These are phyloP conservation scores for Campylorhamphus procurvoides DNA, from an alignment of 2,113 vertebrate genomes.

Conservation along the genomic window DNA sequence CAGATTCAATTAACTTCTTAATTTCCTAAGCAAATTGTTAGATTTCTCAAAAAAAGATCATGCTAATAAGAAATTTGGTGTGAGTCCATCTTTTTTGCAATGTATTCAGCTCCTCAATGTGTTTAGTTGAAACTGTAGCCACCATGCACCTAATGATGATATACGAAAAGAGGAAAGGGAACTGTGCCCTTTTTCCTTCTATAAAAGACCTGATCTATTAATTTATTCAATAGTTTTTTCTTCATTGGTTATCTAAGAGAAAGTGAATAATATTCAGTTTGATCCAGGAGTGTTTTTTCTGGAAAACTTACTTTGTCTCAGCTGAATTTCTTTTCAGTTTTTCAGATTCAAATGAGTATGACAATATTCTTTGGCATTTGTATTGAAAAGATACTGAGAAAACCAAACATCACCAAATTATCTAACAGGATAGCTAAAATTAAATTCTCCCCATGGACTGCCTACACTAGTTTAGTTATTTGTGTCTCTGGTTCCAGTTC, in stretches of 20 bases:
- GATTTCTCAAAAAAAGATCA: background rate
- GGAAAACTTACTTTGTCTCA: background rate
- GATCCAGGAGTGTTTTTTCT: background rate
- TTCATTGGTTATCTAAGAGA: background rate
- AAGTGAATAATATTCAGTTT: background rate
- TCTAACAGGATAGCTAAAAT: background rate
- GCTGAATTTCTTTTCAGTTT: background rate
- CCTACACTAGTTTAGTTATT: background rate
- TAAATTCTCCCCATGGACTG: background rate
- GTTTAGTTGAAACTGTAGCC: background rate
- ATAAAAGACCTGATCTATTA: background rate
- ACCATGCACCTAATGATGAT: background rate
- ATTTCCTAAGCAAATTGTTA: background rate
- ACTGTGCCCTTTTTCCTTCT: background rate
- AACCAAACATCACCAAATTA: background rate
- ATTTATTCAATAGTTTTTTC: background rate
- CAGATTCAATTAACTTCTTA: background rate
- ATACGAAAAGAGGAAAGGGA: background rate
- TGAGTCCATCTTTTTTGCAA: background rate
- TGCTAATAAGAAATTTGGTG: background rate
- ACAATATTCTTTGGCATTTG: background rate
- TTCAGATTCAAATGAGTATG: background rate
- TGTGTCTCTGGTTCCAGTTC: background rate
- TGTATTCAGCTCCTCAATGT: background rate
- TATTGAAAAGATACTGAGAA: background rate